Evolutionary conservation across 2,113 vertebrate species (phyloP), one percentile per base, ranked within the genome.

Genomic region (Cervus canadensis): DNA sequence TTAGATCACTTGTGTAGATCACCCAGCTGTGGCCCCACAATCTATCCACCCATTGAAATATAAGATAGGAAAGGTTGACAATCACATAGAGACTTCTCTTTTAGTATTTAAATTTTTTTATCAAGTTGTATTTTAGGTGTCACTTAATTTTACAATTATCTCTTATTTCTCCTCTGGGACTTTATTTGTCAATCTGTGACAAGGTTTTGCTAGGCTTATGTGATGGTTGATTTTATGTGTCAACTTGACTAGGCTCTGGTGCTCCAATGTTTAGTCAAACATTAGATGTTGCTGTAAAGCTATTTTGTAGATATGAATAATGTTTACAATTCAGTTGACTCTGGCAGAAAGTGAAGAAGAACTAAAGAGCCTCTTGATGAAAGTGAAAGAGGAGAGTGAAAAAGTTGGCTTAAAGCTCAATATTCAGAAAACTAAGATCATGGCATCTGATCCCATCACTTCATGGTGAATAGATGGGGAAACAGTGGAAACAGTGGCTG

Each of bases 161-260:
- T 50, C 5, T 57, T 59, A 26, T 71, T 50, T 86, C 40, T 90
- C 52, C 52, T 15, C 25, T 25, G 36, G n/a, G n/a, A 56, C n/a
- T 60, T 11, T 52, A 21, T 43, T 30, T 76, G 10, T 64, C 50
- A n/a, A 17, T 1, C 48, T 33, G 26, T 56, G 43, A 60, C 25
- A 43, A 11, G 16, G 11, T 78, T 71, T 86, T n/a, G 11, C 17
- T 12, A 30, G 25, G 16, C 14, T n/a, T 33, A 28, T 11, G 2
- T 25, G 48, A 52, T 52, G 30, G 36, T 19, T 64, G 59, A 59
- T 13, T 52, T 33, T 28, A 2, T 12, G 15, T 21, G 26, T 23
- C 21, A 79, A 43, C 2, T 6, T 43, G 4, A 26, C 14, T 15
- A 64, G 57, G 14, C 28, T 14, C 2, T 0, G 0, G 59, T n/a